phyloP scores from a whole-genome alignment of 2,888 invertebrate genomes.

The Lycia hirtaria region DNA sequence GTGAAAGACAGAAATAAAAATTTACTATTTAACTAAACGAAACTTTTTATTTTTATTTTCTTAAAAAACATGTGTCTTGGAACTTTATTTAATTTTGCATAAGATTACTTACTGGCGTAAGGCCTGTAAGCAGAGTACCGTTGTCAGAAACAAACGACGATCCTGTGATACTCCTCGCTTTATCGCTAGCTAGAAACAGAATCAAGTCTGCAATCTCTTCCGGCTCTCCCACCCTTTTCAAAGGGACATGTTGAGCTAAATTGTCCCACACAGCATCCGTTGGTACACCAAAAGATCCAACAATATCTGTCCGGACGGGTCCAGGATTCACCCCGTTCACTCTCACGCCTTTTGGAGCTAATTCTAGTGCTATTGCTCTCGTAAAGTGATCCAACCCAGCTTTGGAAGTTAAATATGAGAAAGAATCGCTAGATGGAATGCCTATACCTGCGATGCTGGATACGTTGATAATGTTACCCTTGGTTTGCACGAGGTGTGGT shows the following conservation, averaged over 20 bases:
- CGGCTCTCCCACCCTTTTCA: slow-evolving; percentile 32
- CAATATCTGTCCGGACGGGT: slow-evolving; percentile 21
- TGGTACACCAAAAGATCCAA: neutral
- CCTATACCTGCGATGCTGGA: slow-evolving; percentile 34
- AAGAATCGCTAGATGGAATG: neutral
- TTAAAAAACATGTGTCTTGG: too few species aligned
- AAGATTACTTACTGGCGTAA: neutral
- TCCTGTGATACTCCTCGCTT: slow-evolving; percentile 48
- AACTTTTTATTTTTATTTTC: too few species aligned
- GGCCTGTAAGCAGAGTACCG: slow-evolving; percentile 18
- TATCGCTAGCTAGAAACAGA: slow-evolving; percentile 47
- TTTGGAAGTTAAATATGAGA: slow-evolving; percentile 42
- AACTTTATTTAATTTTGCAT: too few species aligned
- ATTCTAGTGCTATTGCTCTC: slow-evolving; percentile 81
- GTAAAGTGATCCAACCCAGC: slow-evolving; percentile 49
- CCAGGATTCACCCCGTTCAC: slow-evolving; percentile 70
- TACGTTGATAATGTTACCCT: slow-evolving; percentile 91
- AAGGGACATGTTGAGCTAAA: neutral
- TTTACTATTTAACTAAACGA: too few species aligned
- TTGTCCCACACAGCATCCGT: neutral
- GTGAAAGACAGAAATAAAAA: too few species aligned
- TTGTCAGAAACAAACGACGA: slow-evolving; percentile 37
- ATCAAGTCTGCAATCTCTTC: slow-evolving; percentile 51
- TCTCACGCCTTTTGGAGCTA: slow-evolving; percentile 89
- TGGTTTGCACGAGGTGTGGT: slow-evolving; percentile 43